Percentiles rank a stretch among this genome's conserved stretches.
Conservation (phyloP, 2,888 invertebrate species). For the Sphaerolaimus hirsutus region DNA sequence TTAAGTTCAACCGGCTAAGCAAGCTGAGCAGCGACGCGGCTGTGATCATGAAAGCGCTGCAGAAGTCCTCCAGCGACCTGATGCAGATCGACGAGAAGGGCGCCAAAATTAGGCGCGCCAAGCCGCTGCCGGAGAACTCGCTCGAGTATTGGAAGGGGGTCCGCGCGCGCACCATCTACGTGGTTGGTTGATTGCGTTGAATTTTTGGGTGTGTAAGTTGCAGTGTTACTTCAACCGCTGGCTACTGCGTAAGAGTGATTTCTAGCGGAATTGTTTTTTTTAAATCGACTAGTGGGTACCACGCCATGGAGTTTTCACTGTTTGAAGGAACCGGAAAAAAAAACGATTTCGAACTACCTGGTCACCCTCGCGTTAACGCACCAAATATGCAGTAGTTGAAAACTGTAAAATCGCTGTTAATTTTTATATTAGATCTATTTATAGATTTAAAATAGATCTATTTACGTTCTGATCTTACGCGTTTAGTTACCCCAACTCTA, state of each 20-base stretch:
- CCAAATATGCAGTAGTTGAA: too few relatives aligned
- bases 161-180: conserved; percentile 51
- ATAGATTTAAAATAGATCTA: too few relatives aligned
- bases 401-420: too few relatives aligned
- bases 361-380: too few relatives aligned
- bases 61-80: conserved; percentile 46
- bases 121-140: conserved; percentile 53
- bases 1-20: conserved; percentile 60
- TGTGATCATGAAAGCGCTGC: conserved; percentile 47
- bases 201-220: neutral
- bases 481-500: neutral
- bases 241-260: too few relatives aligned
- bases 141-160: conserved; percentile 57
- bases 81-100: conserved; percentile 36
- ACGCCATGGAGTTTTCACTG: too few relatives aligned
- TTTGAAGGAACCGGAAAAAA: too few relatives aligned
- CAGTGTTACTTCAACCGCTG: too few relatives aligned
- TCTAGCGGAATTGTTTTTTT: neutral
- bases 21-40: conserved; percentile 41
- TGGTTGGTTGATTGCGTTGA: conserved; percentile 25
- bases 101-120: conserved; percentile 47
- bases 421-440: too few relatives aligned
- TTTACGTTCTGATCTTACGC: too few relatives aligned
- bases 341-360: too few relatives aligned
- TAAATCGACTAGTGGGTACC: neutral